These are phyloP conservation scores for Myathropa florea DNA, from an alignment of 2,888 invertebrate species.

Conservation along the genomic window DNA sequence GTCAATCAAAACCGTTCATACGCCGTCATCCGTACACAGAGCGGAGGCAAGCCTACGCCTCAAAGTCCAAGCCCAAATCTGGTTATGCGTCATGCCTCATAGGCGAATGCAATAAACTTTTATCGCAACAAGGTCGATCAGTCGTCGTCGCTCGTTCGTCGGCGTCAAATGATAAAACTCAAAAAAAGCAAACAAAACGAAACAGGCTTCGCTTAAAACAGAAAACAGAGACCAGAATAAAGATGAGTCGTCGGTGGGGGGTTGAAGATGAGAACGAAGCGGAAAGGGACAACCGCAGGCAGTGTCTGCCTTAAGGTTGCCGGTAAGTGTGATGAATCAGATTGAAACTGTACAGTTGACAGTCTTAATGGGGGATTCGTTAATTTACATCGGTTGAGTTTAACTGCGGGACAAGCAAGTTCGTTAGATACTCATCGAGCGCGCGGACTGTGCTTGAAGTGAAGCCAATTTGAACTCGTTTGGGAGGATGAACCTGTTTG, in stretches of 20 bases:
- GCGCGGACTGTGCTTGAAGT: not conserved
- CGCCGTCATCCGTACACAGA: not conserved
- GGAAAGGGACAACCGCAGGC: not conserved
- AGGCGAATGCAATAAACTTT: slow-evolving; percentile 63
- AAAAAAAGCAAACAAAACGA: slow-evolving; percentile 2
- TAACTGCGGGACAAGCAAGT: not conserved
- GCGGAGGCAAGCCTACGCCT: not conserved
- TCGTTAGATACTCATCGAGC: not conserved
- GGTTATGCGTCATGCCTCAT: slow-evolving; percentile 26
- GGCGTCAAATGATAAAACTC: slow-evolving; percentile 14
- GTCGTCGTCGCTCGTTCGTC: slow-evolving; percentile 33
- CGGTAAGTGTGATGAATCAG: not conserved
- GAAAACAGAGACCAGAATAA: not conserved
- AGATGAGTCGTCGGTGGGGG: not conserved
- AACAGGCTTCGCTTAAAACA: not conserved
- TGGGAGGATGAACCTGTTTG: not conserved
- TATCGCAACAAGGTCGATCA: slow-evolving; percentile 63
- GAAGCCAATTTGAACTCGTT: not conserved
- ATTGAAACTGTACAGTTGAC: not conserved
- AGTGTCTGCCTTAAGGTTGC: not conserved
- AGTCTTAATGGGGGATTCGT: not conserved
- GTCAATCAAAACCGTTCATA: not conserved
- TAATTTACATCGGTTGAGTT: not conserved
- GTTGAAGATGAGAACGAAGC: not conserved
- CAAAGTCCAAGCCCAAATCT: not conserved